These are phyloP conservation scores for Acholoe squamosa DNA, from an alignment of 2,888 invertebrate species.

Conservation along the genomic window DNA sequence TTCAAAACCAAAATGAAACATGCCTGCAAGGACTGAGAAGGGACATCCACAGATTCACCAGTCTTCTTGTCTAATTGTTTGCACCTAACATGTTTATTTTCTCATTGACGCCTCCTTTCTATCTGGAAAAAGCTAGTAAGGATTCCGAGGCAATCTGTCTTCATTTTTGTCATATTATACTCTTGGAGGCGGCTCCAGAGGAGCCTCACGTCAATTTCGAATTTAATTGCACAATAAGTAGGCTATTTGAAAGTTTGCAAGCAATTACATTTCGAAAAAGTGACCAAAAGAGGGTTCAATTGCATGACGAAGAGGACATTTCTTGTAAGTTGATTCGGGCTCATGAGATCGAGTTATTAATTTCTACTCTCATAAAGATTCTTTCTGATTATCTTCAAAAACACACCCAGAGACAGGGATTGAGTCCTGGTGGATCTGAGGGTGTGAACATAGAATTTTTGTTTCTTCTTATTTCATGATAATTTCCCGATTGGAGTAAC, in stretches of 20 bases:
- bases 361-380: background rate
- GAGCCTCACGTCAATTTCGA: background rate
- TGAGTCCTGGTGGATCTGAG: slow-evolving; percentile 2
- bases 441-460: slow-evolving; percentile 29
- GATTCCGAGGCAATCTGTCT: slow-evolving; percentile 7
- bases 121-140: background rate
- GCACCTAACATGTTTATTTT: background rate
- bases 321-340: background rate
- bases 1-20: slow-evolving; percentile 57
- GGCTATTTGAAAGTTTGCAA: slow-evolving; percentile 38
- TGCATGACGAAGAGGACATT: background rate
- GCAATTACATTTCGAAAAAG: background rate
- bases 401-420: too few species aligned
- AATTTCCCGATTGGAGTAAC: slow-evolving; percentile 26
- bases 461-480: background rate
- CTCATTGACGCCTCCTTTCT: background rate
- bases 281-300: background rate
- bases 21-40: slow-evolving; percentile 58
- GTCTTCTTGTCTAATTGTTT: background rate
- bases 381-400: too few species aligned
- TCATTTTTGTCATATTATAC: slow-evolving; percentile 32
- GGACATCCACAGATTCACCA: slow-evolving; percentile 42
- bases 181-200: background rate
- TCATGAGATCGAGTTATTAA: background rate
- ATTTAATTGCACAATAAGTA: background rate